Conservation (phyloP, 2,888 invertebrate genomes). For the Leptogaster cylindrica region DNA sequence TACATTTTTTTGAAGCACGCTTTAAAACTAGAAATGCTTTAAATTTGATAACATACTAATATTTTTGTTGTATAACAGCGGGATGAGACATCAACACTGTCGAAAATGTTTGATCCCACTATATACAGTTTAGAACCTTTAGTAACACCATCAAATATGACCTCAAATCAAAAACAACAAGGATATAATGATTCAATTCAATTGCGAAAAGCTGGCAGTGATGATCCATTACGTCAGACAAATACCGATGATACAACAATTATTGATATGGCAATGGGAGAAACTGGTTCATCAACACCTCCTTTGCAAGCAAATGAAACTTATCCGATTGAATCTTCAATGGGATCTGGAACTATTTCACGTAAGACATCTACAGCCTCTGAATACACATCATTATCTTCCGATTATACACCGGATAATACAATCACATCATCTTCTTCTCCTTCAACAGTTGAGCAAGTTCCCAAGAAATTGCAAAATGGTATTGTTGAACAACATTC, state of each 20-base stretch:
- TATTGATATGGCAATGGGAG: slow-evolving; percentile 43
- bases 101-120: slow-evolving; percentile 60
- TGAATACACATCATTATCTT: slow-evolving; percentile 60
- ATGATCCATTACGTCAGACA: slow-evolving; percentile 43
- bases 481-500: background rate
- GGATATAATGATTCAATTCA: slow-evolving; percentile 35
- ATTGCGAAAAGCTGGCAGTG: slow-evolving; percentile 42
- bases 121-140: slow-evolving; percentile 54
- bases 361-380: slow-evolving; percentile 68
- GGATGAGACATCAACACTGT: slow-evolving; percentile 61
- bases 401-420: slow-evolving; percentile 66
- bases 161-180: background rate
- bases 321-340: slow-evolving; percentile 44
- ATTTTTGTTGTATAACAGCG: slow-evolving; percentile 53
- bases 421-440: slow-evolving; percentile 58
- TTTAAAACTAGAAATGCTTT: too few relatives aligned
- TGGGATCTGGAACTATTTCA: slow-evolving; percentile 59
- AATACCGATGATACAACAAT: slow-evolving; percentile 26
- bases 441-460: slow-evolving; percentile 49
- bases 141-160: slow-evolving; percentile 43
- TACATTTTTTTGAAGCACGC: too few relatives aligned
- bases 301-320: slow-evolving; percentile 48
- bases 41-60: background rate
- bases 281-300: slow-evolving; percentile 49
- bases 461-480: slow-evolving; percentile 43